These are phyloP conservation scores for Silurus aristotelis DNA, from an alignment of 2,797 vertebrate genomes.

Conservation along the genomic window DNA sequence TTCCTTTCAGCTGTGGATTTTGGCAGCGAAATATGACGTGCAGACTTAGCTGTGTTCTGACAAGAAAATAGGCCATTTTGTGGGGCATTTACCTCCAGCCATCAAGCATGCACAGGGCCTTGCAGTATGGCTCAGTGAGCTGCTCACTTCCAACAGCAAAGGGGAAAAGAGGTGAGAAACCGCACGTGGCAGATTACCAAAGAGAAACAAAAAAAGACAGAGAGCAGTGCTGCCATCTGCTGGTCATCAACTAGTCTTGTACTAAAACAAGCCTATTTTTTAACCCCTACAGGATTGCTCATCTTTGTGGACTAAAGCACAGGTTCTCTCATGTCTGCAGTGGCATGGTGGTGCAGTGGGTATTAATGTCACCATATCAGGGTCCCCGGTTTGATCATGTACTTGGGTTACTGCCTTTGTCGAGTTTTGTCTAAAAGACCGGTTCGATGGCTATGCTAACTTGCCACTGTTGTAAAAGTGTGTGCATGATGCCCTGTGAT, in stretches of 20 bases:
- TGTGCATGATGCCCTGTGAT: neutral
- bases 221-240: conserved; percentile 63
- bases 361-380: neutral
- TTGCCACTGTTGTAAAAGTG: neutral
- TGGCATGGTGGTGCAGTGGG: neutral
- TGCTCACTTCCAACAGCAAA: conserved; percentile 29
- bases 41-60: neutral
- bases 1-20: conserved; percentile 9
- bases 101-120: conserved; percentile 20
- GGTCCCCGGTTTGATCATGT: neutral
- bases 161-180: conserved; percentile 26
- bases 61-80: conserved; percentile 5
- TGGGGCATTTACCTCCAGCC: conserved; percentile 13
- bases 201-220: conserved; percentile 52
- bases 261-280: conserved; percentile 57
- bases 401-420: neutral
- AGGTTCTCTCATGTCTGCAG: neutral
- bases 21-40: conserved; percentile 4
- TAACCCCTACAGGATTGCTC: conserved; percentile 68
- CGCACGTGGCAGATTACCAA: conserved; percentile 38
- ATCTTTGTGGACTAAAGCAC: conserved; percentile 75
- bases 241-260: conserved; percentile 61
- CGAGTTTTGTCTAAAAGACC: neutral
- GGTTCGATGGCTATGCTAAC: neutral
- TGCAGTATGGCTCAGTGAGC: conserved; percentile 24